These are phyloP conservation scores for Pangasius krempfi DNA, from an alignment of 2,797 vertebrate genomes.

Conservation along the genomic window DNA sequence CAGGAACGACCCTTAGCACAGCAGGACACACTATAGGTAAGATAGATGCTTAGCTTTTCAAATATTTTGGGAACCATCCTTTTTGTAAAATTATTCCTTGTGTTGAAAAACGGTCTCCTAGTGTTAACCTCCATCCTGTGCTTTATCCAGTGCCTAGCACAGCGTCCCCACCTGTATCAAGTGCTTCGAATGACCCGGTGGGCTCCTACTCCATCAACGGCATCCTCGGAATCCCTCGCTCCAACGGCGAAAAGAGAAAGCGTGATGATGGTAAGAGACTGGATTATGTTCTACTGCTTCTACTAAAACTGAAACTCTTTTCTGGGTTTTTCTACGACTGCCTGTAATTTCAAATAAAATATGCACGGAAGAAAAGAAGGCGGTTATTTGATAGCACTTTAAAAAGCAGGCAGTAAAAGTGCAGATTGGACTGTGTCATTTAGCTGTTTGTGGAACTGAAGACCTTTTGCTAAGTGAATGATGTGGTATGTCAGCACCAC, in stretches of 20 bases:
- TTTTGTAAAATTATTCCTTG: not conserved
- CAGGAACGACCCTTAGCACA: conserved; percentile 86
- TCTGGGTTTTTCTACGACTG: conserved; percentile 62
- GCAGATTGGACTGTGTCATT: conserved; percentile 71
- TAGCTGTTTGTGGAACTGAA: conserved; percentile 66
- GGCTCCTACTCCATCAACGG: conserved; percentile 99
- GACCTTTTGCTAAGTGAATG: conserved; percentile 70
- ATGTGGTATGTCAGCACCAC: conserved; percentile 57
- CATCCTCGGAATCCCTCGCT: conserved; percentile 98
- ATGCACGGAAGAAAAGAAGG: conserved; percentile 65
- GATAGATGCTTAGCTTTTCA: conserved; percentile 42
- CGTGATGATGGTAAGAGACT: conserved; percentile 94
- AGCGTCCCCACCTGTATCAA: conserved; percentile 96
- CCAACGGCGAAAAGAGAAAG: conserved; percentile 99
- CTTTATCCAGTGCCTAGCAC: conserved; percentile 88
- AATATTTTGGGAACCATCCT: not conserved
- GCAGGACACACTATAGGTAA: conserved; percentile 98
- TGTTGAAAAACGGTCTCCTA: conserved; percentile 26
- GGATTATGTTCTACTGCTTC: conserved; percentile 53
- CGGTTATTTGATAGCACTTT: conserved; percentile 73
- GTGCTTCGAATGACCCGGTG: conserved; percentile 97
- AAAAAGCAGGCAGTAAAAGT: conserved; percentile 67
- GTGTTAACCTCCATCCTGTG: conserved; percentile 37
- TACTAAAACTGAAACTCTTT: conserved; percentile 53
- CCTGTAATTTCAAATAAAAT: conserved; percentile 46